Base-by-base conservation (phyloP, 2,888 invertebrate species). In the Eumacrocentrus americanus region DNA sequence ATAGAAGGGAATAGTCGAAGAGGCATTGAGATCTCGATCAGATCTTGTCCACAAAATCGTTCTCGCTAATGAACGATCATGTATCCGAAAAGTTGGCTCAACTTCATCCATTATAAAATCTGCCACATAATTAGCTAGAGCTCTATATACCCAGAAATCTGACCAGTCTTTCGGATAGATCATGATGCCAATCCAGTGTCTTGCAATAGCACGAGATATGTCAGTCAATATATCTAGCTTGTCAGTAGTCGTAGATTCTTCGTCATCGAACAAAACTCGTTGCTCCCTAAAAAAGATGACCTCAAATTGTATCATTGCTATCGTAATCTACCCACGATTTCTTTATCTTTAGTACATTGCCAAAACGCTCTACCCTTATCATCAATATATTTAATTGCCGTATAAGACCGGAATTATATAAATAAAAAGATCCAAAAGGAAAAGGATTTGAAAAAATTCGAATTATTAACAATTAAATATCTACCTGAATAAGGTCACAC, bases 211-310 rank as follows among this genome's bases (percentile, higher is more conserved):
- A 6, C 51, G 58, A 2, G 12, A 25, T 7, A 58, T 38, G 7
- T 29, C 38, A 1, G 44, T 42, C 18, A 58, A 37, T n/a, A 52
- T 12, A 23, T 58, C 52, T 9, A 51, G 29, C 42, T 29, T 58
- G 9, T 52, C 58, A 16, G 35, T 52, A 7, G 52, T 51, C 16
- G 58, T 16, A 1, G 58, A 58, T 37, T 58, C 58, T 1, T 35
- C 46, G 2, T 35, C n/a, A 25, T 38, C 12, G 12, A 47, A 54
- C n/a, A 48, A 23, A 46, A 54, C 35, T 9, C 25, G 29, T n/a
- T n/a, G 16, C 9, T 47, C 50, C 38, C 29, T 40, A 34, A 2
- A 29, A 18, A 25, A 29, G 47, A 53, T 9, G n/a, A 14, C 16
- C 3, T 14, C 3, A 3, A 34, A 12, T 34, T 44, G 7, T n/a